Percentiles rank a stretch among this genome's conserved stretches.
phyloP scores from a whole-genome alignment of 1,140 invertebrate species.

The Drosophila tropicalis region DNA sequence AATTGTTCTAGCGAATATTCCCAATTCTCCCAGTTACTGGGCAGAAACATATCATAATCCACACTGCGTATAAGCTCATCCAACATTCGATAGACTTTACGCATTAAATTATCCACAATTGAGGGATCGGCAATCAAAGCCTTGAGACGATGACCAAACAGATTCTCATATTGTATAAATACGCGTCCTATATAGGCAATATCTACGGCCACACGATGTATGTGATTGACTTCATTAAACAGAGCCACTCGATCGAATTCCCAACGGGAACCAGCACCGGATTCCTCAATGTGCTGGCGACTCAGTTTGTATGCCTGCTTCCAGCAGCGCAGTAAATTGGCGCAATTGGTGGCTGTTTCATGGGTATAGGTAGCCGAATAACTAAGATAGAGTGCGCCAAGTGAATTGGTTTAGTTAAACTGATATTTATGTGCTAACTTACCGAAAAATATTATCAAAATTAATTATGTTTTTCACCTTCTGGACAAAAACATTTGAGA shows the following conservation, averaged over 20 bases:
- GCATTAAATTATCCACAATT: slow-evolving; percentile 91
- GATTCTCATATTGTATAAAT: slow-evolving; percentile 93
- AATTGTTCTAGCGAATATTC: slow-evolving; percentile 90
- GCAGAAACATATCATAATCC: slow-evolving; percentile 92
- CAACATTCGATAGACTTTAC: slow-evolving; percentile 84
- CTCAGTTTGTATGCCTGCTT: slow-evolving; percentile 89
- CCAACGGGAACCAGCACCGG: slow-evolving; percentile 92
- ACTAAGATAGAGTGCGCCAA: slow-evolving; percentile 68
- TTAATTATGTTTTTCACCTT: slow-evolving; percentile 89
- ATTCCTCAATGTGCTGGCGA: slow-evolving; percentile 91
- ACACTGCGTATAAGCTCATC: slow-evolving; percentile 90
- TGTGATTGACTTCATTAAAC: slow-evolving; percentile 93
- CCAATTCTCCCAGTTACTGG: slow-evolving; percentile 92
- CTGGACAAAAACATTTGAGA: slow-evolving; percentile 91
- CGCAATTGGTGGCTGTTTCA: slow-evolving; percentile 85
- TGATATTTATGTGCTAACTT: slow-evolving; percentile 50
- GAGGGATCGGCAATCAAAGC: slow-evolving; percentile 92
- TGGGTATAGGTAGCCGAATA: slow-evolving; percentile 85
- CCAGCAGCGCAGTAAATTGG: slow-evolving; percentile 90
- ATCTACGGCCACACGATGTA: slow-evolving; percentile 90
- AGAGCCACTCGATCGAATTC: slow-evolving; percentile 93
- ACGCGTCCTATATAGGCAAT: slow-evolving; percentile 90
- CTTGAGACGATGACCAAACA: slow-evolving; percentile 93
- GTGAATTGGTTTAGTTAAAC: neutral
- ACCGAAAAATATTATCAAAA: slow-evolving; percentile 89